Base-by-base conservation (phyloP, 2,888 invertebrate genomes). In the Malthinus flaveolus region DNA sequence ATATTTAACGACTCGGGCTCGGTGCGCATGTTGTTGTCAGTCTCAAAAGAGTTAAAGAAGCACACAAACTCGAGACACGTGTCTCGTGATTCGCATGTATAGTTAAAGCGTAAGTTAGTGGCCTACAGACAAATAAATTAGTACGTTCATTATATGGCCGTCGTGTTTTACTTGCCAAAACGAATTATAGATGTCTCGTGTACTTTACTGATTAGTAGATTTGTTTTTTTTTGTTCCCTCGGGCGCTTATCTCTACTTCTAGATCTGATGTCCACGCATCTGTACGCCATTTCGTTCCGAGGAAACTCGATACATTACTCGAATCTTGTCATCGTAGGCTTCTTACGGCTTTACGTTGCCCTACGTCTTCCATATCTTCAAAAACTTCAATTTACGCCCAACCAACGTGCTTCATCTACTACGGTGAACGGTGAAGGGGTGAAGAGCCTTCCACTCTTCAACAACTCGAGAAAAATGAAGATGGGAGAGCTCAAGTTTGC, bases 121-220 rank as follows among this genome's bases (percentile, higher is more conserved):
- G 69, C 65, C 59, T 61, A 63, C 59, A 64, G 57, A 63, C 60
- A 65, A 68, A 72, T 72, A 72, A 72, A 71, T 71, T 68, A 68
- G 67, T 66, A 64, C 66, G 72, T 72, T 72, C 72, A 72, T 71
- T 72, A 71, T 23, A 42, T 68, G 70, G 69, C 65, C 68, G 67
- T 69, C 69, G 70, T 68, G 68, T 70, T 63, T 68, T 66, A 68
- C 67, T 65, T 64, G 62, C 68, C 64, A 66, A 66, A 66, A 68
- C 67, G 66, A 71, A 68, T 69, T 69, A 71, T 68, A 66, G 69
- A 67, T 64, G 57, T 61, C 66, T 51, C 62, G 62, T 66, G 57
- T 55, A 57, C 61, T 65, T 42, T 42, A 42, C 67, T 65, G 50
- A 51, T 48, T 65, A 65, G 64, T 64, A 64, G 64, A 69, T 69